Percentiles rank a stretch among this genome's conserved stretches.
Evolutionary conservation across 2,797 vertebrate species (phyloP).

Genomic region (Psittacula echo): DNA sequence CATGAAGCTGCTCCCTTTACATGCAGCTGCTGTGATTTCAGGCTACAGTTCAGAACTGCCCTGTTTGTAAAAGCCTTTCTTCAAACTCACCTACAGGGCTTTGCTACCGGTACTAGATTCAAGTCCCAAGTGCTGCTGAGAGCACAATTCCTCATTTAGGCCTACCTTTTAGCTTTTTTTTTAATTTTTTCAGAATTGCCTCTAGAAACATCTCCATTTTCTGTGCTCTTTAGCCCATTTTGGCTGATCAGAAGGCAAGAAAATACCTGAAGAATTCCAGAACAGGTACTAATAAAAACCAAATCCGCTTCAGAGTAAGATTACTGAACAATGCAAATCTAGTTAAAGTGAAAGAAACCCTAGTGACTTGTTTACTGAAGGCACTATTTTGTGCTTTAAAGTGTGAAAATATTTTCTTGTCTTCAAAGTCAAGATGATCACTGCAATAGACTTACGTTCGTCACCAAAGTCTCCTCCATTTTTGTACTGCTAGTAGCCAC

Average conservation of each 20-base stretch:
- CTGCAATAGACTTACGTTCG: slow-evolving; percentile 87
- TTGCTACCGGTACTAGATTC: neutral
- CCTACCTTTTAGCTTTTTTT: neutral
- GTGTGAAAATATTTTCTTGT: slow-evolving; percentile 53
- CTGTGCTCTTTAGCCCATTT: slow-evolving; percentile 13
- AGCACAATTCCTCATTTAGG: neutral
- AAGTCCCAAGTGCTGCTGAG: neutral
- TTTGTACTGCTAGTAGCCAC: slow-evolving; percentile 90
- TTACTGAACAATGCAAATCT: neutral
- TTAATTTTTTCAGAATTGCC: neutral
- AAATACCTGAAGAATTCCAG: slow-evolving; percentile 26
- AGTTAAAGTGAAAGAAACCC: slow-evolving; percentile 21
- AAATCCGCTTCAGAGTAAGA: neutral
- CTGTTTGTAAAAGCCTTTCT: neutral
- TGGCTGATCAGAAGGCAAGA: slow-evolving; percentile 9
- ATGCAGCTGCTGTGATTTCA: neutral
- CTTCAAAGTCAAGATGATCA: slow-evolving; percentile 60
- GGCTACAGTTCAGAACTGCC: neutral
- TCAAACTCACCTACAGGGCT: neutral
- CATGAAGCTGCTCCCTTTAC: neutral
- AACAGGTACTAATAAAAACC: slow-evolving; percentile 13
- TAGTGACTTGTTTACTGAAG: slow-evolving; percentile 33
- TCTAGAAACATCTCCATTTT: neutral
- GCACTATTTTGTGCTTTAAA: slow-evolving; percentile 23
- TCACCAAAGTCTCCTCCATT: slow-evolving; percentile 95